phyloP scores from a whole-genome alignment of 2,888 invertebrate species.

The Gymnocheta viridis region DNA sequence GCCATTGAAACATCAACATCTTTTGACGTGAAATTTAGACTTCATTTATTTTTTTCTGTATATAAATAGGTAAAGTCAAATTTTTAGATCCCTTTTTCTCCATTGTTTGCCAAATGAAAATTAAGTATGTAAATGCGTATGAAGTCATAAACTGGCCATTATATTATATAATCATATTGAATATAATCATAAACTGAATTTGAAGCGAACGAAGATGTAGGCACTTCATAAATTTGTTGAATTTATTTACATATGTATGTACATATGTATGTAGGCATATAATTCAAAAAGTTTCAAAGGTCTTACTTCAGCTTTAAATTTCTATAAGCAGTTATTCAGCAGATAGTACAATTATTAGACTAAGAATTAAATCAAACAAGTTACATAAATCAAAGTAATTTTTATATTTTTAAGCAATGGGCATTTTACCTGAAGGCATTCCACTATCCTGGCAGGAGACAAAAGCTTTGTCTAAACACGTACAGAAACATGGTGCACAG shows the following conservation, averaged over 20 bases:
- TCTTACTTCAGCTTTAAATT: background rate
- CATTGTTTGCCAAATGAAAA: no score
- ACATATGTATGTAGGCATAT: no score
- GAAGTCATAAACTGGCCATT: no score
- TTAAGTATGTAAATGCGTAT: no score
- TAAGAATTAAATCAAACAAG: background rate
- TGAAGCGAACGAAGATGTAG: background rate
- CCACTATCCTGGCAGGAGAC: constrained; percentile 98
- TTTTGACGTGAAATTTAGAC: no score
- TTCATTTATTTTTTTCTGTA: no score
- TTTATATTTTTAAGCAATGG: constrained; percentile 86
- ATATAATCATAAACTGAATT: background rate
- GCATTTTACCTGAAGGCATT: constrained; percentile 95
- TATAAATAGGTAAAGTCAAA: no score
- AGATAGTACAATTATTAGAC: no score
- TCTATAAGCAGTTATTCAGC: background rate
- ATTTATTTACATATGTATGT: background rate
- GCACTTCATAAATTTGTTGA: background rate
- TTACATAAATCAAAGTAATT: background rate
- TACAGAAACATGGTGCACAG: constrained; percentile 95
- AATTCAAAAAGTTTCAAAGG: no score
- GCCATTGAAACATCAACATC: no score
- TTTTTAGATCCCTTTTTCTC: no score
- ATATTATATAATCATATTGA: no score
- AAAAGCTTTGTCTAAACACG: constrained; percentile 93